phyloP scores from a whole-genome alignment of 1,140 invertebrate species.

The Phocides pigmalion region DNA sequence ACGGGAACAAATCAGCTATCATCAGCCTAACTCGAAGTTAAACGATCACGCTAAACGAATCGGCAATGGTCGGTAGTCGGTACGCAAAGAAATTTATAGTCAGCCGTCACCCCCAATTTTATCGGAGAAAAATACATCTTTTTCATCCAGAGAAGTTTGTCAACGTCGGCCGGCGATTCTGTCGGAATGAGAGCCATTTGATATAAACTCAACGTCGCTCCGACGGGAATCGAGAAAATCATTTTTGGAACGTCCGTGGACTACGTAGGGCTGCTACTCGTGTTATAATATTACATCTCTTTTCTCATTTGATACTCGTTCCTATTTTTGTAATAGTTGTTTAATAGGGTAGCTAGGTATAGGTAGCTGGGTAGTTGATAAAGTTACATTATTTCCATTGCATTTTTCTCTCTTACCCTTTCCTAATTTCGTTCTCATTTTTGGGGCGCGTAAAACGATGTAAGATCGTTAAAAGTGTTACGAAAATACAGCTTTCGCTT shows the following conservation, averaged over 20 bases:
- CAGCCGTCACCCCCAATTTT: slow-evolving; percentile 64
- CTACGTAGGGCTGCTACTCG: slow-evolving; percentile 3
- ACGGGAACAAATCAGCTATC: slow-evolving; percentile 38
- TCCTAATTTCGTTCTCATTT: too few relatives aligned
- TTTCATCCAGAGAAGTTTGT: slow-evolving; percentile 70
- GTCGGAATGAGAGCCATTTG: slow-evolving; percentile 63
- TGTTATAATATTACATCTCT: too few relatives aligned
- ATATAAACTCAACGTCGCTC: slow-evolving; percentile 49
- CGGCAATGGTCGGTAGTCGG: slow-evolving; percentile 40
- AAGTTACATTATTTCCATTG: too few relatives aligned
- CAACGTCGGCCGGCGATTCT: slow-evolving; percentile 65
- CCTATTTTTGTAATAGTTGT: too few relatives aligned
- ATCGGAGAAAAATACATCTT: slow-evolving; percentile 73
- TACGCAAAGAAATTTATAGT: slow-evolving; percentile 62
- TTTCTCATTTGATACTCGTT: too few relatives aligned
- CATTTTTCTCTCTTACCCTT: too few relatives aligned
- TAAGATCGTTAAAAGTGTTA: too few relatives aligned
- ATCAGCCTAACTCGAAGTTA: slow-evolving; percentile 43
- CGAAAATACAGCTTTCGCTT: too few relatives aligned
- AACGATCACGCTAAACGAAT: slow-evolving; percentile 46
- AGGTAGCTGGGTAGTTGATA: too few relatives aligned
- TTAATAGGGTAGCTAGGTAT: too few relatives aligned
- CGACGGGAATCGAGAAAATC: slow-evolving; percentile 34
- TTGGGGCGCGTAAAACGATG: too few relatives aligned
- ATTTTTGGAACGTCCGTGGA: slow-evolving; percentile 38